Conservation (phyloP, 2,113 vertebrate genomes). For the Lethenteron camtschaticum region DNA sequence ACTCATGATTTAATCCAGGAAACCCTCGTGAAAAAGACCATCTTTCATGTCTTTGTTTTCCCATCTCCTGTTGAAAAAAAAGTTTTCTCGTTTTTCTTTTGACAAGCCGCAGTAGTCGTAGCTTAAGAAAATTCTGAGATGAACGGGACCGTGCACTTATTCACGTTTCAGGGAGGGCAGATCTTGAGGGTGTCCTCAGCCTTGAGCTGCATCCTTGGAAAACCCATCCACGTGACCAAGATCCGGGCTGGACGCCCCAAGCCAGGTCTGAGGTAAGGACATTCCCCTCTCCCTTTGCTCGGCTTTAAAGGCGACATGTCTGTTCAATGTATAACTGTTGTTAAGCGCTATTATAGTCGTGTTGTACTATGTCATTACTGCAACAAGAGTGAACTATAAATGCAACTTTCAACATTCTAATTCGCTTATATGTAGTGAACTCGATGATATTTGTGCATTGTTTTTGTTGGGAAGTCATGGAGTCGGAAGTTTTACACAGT, state of each 20-base stretch:
- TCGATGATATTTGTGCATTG: too few relatives aligned
- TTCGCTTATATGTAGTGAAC: too few relatives aligned
- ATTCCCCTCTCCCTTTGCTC: background rate
- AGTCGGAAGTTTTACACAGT: too few relatives aligned
- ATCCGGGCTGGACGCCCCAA: constrained; percentile 73
- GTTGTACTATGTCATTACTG: background rate
- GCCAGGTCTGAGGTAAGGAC: constrained; percentile 53
- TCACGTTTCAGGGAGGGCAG: constrained; percentile 52
- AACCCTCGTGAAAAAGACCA: background rate
- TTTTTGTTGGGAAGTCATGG: too few relatives aligned
- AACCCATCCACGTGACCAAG: constrained; percentile 42
- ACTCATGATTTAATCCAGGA: background rate
- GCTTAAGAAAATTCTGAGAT: too few relatives aligned
- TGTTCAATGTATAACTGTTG: constrained; percentile 1
- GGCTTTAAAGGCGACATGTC: background rate
- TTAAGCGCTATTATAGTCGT: background rate
- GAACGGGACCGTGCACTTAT: too few relatives aligned
- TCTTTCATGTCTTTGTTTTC: too few relatives aligned
- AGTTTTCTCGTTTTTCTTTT: too few relatives aligned
- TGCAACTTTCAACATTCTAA: too few relatives aligned
- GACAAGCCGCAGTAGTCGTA: too few relatives aligned
- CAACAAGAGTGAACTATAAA: too few relatives aligned
- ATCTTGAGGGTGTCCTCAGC: constrained; percentile 59
- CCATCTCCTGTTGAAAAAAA: too few relatives aligned
- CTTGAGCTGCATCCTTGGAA: constrained; percentile 53